phyloP scores from a whole-genome alignment of 2,888 invertebrate genomes.

The Chymomyza fuscimana region DNA sequence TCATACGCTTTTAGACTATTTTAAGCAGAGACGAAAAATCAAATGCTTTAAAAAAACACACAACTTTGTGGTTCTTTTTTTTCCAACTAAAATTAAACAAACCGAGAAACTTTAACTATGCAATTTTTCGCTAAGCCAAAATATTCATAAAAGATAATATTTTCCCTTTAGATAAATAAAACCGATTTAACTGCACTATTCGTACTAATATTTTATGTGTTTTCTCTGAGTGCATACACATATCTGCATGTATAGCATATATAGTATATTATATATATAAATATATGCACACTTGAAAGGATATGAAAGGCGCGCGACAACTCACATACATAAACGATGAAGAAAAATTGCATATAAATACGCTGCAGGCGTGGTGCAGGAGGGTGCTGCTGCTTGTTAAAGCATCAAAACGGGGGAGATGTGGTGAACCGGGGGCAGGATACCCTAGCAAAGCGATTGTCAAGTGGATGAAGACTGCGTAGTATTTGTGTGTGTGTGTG shows the following conservation, averaged over 20 bases:
- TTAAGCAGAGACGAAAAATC: too few species aligned
- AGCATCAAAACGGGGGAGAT: not conserved
- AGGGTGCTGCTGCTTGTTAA: not conserved
- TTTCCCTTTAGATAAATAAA: too few species aligned
- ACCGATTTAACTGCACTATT: not conserved
- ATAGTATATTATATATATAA: conserved; percentile 23
- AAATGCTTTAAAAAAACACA: too few species aligned
- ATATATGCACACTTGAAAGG: conserved; percentile 62
- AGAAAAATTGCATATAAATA: conserved; percentile 72
- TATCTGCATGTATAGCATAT: not conserved
- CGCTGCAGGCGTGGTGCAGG: conserved; percentile 15
- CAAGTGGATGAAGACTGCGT: conserved; percentile 49
- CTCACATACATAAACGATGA: conserved; percentile 70
- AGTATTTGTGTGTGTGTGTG: not conserved
- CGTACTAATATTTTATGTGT: not conserved
- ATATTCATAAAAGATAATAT: too few species aligned
- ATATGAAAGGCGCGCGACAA: conserved; percentile 66
- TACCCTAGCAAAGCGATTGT: conserved; percentile 33
- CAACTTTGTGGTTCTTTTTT: too few species aligned
- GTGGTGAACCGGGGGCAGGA: conserved; percentile 15
- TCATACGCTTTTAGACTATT: too few species aligned
- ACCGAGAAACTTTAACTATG: too few species aligned
- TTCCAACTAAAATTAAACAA: too few species aligned
- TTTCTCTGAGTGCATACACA: not conserved
- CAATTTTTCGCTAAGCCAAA: too few species aligned